Evolutionary conservation across 2,888 invertebrate genomes (phyloP).

Genomic region (Protodeltote pygarga): DNA sequence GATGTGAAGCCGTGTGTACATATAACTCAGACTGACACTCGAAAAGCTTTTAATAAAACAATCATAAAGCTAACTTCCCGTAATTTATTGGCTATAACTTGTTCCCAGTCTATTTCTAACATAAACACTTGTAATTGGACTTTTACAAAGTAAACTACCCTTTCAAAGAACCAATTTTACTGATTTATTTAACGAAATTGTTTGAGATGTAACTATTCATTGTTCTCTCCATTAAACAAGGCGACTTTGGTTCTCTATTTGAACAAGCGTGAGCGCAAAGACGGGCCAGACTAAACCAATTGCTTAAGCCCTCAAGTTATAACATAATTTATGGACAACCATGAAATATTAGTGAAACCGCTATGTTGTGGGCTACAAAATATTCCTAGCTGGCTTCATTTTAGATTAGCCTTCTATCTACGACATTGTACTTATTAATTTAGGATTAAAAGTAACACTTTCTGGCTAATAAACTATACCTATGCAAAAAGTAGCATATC

Average conservation of each 20-base stretch:
- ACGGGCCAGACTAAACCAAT: constrained; percentile 42
- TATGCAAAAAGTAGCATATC: too few species aligned
- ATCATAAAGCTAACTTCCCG: neutral
- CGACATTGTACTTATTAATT: too few species aligned
- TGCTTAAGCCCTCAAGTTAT: constrained; percentile 46
- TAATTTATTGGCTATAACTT: constrained; percentile 1
- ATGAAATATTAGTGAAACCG: constrained; percentile 46
- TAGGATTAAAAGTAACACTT: too few species aligned
- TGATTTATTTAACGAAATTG: constrained; percentile 49
- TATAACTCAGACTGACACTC: too few species aligned
- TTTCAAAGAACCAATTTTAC: constrained; percentile 34
- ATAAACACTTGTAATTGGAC: constrained; percentile 30
- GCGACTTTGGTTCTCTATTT: constrained; percentile 41
- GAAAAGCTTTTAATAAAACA: too few species aligned
- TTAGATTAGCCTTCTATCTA: constrained; percentile 1
- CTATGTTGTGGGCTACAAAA: constrained; percentile 20
- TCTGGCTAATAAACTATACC: too few species aligned
- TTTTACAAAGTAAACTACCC: constrained; percentile 34
- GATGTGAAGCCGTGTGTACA: too few species aligned
- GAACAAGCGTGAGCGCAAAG: constrained; percentile 33
- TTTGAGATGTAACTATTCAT: constrained; percentile 47
- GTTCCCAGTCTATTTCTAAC: constrained; percentile 7
- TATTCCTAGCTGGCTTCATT: constrained; percentile 9
- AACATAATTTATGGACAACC: constrained; percentile 50
- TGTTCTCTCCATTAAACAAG: constrained; percentile 48